Base-by-base conservation (phyloP, 2,113 vertebrate species). In the Bufo gargarizans region DNA sequence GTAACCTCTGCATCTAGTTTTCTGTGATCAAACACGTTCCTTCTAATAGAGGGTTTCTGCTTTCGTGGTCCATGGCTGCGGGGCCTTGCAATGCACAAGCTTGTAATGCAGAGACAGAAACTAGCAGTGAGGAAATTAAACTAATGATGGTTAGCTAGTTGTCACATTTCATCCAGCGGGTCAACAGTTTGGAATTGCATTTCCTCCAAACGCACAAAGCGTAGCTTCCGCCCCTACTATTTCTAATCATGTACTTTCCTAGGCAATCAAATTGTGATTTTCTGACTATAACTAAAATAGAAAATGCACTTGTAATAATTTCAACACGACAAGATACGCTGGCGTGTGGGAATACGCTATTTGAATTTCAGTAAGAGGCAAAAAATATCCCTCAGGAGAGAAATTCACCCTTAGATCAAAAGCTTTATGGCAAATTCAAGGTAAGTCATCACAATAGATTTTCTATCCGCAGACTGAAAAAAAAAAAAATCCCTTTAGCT, bases 401-500 rank as follows among this genome's bases (percentile, higher is more conserved):
- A 78, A 82, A 84, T 88, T 84, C 81, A 58, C 72, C 63, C 87
- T 56, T 43, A 61, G 82, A 89, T 89, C 81, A 89, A 89, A 89
- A 89, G 81, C 87, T 89, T 89, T 89, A 84, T 84, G 82, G 82
- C 49, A 84, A 78, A 77, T 89, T 89, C 87, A 84, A 89, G 80
- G 87, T 88, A 88, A 88, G 87, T 65, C 81, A 78, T 89, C 72
- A 89, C 72, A 89, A 89, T 84, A 84, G 87, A 84, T 53, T 77
- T 84, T 89, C 81, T 84, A 84, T 84, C 71, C 72, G n/a, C 61
- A 77, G 59, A 67, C 58, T 69, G 49, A 3, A n/a, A 47, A 84
- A 86, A 86, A 76, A 84, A 87, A 87, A 89, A 89, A 89, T 89
- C 87, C 74, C 81, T 84, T 89, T 84, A 89, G 87, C 87, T 89